These are phyloP conservation scores for Ditula angustiorana DNA, from an alignment of 2,888 invertebrate genomes.

Conservation along the genomic window DNA sequence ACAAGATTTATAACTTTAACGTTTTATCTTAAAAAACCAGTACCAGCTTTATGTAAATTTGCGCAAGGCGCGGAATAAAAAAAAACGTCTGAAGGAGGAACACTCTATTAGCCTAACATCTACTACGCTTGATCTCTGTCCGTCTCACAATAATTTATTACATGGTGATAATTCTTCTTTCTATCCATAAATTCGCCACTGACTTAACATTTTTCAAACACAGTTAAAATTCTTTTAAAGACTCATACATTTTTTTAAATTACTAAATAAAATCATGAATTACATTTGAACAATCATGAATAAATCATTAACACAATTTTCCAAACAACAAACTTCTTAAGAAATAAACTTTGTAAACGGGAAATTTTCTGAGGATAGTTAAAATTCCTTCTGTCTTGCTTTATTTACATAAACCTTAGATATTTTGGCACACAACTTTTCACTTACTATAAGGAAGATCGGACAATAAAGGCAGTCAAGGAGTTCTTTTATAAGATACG, in stretches of 20 bases:
- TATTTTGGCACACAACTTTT: not conserved
- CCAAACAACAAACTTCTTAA: not conserved
- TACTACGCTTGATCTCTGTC: constrained; percentile 28
- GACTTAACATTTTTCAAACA: not conserved
- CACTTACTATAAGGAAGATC: constrained; percentile 7
- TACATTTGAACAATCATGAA: not conserved
- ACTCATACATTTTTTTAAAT: not conserved
- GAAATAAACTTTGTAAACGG: not conserved
- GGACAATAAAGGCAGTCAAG: not conserved
- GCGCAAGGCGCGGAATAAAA: constrained; percentile 23
- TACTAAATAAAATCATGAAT: not conserved
- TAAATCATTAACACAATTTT: not conserved
- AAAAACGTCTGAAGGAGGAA: constrained; percentile 16
- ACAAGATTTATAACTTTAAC: constrained; percentile 50
- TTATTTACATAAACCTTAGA: not conserved
- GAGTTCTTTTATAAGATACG: constrained; percentile 3
- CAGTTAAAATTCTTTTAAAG: not conserved
- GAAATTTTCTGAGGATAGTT: not conserved
- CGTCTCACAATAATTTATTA: constrained; percentile 16
- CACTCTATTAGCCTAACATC: constrained; percentile 23
- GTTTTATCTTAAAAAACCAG: constrained; percentile 52
- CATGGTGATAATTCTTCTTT: not conserved
- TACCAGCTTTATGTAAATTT: constrained; percentile 51
- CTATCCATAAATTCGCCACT: not conserved
- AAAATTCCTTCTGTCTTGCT: not conserved